A percentile compares a stretch with the other conserved stretches of the same genome.
These are phyloP conservation scores for Drosophila bunnanda DNA, from an alignment of 2,888 invertebrate species.

Conservation along the genomic window DNA sequence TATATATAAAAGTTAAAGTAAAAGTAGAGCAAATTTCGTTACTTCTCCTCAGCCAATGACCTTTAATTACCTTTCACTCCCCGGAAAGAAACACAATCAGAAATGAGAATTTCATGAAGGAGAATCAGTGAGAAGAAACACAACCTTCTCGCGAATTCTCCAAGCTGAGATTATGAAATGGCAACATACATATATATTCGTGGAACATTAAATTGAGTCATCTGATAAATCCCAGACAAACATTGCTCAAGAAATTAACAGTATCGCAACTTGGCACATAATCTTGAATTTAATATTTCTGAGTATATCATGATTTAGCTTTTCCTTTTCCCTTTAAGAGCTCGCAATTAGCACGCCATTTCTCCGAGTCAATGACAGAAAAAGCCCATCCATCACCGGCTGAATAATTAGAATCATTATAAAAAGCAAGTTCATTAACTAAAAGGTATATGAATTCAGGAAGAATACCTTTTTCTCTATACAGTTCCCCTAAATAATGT, in stretches of 20 bases:
- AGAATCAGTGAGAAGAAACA: background rate
- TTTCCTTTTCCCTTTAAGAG: slow-evolving; percentile 4
- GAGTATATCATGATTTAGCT: background rate
- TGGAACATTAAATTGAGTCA: slow-evolving; percentile 16
- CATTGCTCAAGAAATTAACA: slow-evolving; percentile 29
- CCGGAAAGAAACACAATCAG: background rate
- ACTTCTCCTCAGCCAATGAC: slow-evolving; percentile 53
- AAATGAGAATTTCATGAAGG: background rate
- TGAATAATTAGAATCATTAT: slow-evolving; percentile 42
- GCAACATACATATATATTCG: background rate
- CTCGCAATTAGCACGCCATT: slow-evolving; percentile 34
- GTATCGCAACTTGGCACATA: slow-evolving; percentile 8
- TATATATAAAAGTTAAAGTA: slow-evolving; percentile 24
- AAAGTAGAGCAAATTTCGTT: slow-evolving; percentile 50
- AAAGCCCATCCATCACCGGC: slow-evolving; percentile 4
- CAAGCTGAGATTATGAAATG: slow-evolving; percentile 34
- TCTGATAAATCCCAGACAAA: slow-evolving; percentile 16
- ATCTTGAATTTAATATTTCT: slow-evolving; percentile 12
- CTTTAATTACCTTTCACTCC: slow-evolving; percentile 69
- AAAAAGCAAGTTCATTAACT: slow-evolving; percentile 29
- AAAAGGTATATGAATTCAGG: background rate
- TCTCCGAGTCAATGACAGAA: slow-evolving; percentile 42
- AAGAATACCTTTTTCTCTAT: background rate
- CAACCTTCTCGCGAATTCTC: slow-evolving; percentile 32
- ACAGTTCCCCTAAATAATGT: background rate